These are phyloP conservation scores for Dasypolia templi DNA, from an alignment of 2,888 invertebrate species.

Conservation along the genomic window DNA sequence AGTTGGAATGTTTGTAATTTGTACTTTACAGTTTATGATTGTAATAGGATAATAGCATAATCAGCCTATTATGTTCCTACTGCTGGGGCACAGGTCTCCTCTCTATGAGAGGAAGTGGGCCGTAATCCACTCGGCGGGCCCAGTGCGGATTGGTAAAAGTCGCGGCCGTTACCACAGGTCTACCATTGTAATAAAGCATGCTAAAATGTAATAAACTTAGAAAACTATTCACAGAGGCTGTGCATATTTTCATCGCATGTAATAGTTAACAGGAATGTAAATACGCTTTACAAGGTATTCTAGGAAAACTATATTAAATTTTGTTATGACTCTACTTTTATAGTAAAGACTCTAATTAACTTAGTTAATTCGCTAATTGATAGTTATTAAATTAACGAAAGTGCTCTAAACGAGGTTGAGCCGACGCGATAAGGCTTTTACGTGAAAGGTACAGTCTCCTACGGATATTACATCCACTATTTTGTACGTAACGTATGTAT, in stretches of 20 bases:
- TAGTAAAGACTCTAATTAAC: conserved; percentile 54
- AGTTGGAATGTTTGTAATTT: conserved; percentile 5
- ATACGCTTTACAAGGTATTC: conserved; percentile 43
- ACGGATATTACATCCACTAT: conserved; percentile 40
- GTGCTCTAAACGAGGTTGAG: conserved; percentile 64
- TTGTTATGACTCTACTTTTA: conserved; percentile 52
- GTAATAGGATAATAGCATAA: too few relatives aligned
- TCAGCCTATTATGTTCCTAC: too few relatives aligned
- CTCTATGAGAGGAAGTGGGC: too few relatives aligned
- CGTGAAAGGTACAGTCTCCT: conserved; percentile 40
- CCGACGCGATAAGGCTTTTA: conserved; percentile 71
- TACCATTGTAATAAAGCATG: neutral
- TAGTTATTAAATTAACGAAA: conserved; percentile 74
- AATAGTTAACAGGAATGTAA: conserved; percentile 16
- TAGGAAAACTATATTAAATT: conserved; percentile 55
- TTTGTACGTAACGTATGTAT: conserved; percentile 38
- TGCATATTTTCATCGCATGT: conserved; percentile 1
- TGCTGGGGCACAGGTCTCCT: too few relatives aligned
- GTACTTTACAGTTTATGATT: neutral
- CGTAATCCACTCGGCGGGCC: too few relatives aligned
- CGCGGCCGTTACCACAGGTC: too few relatives aligned
- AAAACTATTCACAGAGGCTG: neutral
- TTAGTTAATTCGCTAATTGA: conserved; percentile 64
- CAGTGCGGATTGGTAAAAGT: too few relatives aligned
- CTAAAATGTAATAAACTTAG: neutral